Evolutionary conservation across 2,113 vertebrate species (phyloP), one percentile per base, ranked within the genome.

Genomic region (Oceanites oceanicus): DNA sequence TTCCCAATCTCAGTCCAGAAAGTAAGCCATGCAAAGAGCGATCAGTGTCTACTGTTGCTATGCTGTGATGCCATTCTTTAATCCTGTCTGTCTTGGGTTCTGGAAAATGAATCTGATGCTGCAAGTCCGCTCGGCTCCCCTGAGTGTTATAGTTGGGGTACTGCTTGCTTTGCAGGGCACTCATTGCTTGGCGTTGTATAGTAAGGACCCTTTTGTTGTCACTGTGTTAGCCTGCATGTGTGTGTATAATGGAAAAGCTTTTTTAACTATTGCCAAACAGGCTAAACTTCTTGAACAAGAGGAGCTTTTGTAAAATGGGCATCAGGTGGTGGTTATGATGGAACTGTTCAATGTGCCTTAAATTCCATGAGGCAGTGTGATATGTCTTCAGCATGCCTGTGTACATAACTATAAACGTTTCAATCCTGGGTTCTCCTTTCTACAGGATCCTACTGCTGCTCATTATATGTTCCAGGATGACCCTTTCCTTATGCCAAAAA

Each of bases 401-500:
- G 27, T 47, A 10, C 6, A 0, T 65, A 44, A 30, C 30, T 38
- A 1, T 13, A 26, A 49, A 36, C 1, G 1, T 91, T 50, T 77
- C 55, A 74, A 0, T 66, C 9, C 42, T 92, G 63, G 58, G 2
- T 94, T 62, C 90, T 83, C 18, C 71, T 97, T 81, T 44, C 72
- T 73, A 7, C 94, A 99, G 99, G 99, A 99, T 89, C 97, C 98
- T 29, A 99, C 99, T 92, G 98, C 99, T 61, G 97, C 94, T 74
- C 97, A 98, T 65, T 99, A 99, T 29, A 91, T 94, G 38, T 99
- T 99, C 97, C 99, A 99, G 45, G 99, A 99, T 97, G 99, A 99
- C 80, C 97, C 99, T 45, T 99, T 96, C 80, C 98, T 99, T 80
- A 94, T 97, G 30, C 99, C 99, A 53, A 97, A 96, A 97, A 98